These are phyloP conservation scores for Ceyx erithaca DNA, from an alignment of 2,797 vertebrate genomes.

Conservation along the genomic window DNA sequence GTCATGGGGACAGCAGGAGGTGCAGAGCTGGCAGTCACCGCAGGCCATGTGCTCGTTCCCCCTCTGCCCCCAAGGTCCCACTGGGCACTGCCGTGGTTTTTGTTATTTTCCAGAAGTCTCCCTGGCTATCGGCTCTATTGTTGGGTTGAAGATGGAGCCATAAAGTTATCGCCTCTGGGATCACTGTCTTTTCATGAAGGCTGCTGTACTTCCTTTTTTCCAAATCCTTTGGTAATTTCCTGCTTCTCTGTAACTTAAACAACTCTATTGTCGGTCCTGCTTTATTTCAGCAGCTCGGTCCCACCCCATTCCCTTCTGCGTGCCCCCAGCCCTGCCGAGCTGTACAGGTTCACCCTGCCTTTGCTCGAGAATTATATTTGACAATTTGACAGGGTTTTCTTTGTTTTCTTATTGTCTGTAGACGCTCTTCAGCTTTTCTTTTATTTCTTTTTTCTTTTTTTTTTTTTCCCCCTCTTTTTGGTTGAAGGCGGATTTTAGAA, in stretches of 20 bases:
- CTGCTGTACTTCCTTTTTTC: background rate
- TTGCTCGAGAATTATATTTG: background rate
- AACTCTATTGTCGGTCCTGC: background rate
- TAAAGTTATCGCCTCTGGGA: background rate
- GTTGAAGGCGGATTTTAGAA: conserved; percentile 29
- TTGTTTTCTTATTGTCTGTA: conserved; percentile 21
- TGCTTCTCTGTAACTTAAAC: conserved; percentile 41
- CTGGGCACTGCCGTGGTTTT: fast-evolving
- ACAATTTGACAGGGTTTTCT: background rate
- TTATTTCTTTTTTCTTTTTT: too few species aligned
- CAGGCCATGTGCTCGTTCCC: fast-evolving
- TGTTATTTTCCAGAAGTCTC: background rate
- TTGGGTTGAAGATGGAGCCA: background rate
- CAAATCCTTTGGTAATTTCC: conserved; percentile 36
- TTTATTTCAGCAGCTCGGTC: conserved; percentile 1
- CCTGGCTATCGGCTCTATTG: background rate
- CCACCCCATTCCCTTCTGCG: background rate
- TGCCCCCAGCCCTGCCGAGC: conserved; percentile 13
- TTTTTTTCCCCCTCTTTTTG: background rate
- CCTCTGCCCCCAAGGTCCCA: fast-evolving
- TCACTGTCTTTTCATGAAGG: conserved; percentile 6
- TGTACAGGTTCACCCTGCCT: background rate
- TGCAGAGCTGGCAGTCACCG: background rate
- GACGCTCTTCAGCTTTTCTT: background rate
- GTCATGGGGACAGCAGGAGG: fast-evolving